Percentiles rank a stretch among this genome's conserved stretches.
These are phyloP conservation scores for Zoanthus sansibaricus DNA, from an alignment of 92 coral and sea anemone species.

Conservation along the genomic window DNA sequence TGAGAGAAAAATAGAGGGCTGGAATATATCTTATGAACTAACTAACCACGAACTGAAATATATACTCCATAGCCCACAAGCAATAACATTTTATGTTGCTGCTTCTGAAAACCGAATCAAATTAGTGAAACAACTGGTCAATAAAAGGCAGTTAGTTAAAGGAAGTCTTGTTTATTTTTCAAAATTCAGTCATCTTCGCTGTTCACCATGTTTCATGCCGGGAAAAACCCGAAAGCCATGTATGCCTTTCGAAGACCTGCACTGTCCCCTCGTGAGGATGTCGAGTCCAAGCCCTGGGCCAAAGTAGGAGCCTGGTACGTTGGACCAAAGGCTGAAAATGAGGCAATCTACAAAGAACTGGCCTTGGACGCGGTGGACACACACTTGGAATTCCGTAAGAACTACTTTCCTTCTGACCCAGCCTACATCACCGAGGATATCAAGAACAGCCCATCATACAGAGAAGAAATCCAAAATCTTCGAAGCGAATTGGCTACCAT, in stretches of 20 bases:
- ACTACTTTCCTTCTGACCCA: conserved; percentile 87
- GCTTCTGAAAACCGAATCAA: too few species aligned
- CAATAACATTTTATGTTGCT: too few species aligned
- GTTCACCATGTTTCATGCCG: background rate
- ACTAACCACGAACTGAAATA: too few species aligned
- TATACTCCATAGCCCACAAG: too few species aligned
- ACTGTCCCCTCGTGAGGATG: conserved; percentile 38
- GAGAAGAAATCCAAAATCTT: conserved; percentile 57
- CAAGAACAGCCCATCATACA: conserved; percentile 62
- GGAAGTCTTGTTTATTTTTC: too few species aligned
- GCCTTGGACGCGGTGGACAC: conserved; percentile 31
- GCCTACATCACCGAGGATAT: conserved; percentile 73
- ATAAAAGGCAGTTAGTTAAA: too few species aligned
- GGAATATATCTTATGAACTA: too few species aligned
- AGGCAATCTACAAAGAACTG: conserved; percentile 52
- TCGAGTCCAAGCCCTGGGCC: conserved; percentile 38
- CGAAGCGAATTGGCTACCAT: conserved; percentile 55
- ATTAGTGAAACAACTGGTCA: too few species aligned
- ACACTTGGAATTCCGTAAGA: conserved; percentile 47
- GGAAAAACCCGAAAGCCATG: conserved; percentile 24
- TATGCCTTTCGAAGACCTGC: conserved; percentile 20
- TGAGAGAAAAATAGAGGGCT: too few species aligned
- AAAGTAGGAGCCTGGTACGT: conserved; percentile 61
- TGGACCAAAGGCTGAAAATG: conserved; percentile 67
- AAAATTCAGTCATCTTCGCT: background rate